Base-by-base conservation (phyloP, 1,140 invertebrate species). In the Polypedilum pembai region DNA sequence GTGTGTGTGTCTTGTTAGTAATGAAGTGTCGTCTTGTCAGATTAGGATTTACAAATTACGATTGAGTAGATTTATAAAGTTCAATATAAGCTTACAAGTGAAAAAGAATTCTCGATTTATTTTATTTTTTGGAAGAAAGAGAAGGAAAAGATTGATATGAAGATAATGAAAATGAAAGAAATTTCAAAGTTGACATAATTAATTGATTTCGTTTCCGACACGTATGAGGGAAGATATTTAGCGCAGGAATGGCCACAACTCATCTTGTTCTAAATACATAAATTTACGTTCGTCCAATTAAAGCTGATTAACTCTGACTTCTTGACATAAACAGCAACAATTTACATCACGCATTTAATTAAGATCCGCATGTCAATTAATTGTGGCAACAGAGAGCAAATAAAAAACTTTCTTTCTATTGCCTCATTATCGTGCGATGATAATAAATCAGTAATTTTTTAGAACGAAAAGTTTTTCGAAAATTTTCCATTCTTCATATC, bases 361-460 rank as follows among this genome's bases (percentile, higher is more conserved):
- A 69, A 69, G 65, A 69, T 69, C 65, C 65, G 15, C n/a, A 20
- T 69, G 65, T 69, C 65, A 69, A 69, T 69, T 69, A 20, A 56
- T n/a, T 56, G n/a, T 56, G 4, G 45, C 12, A 56, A 56, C 45
- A 56, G 3, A 56, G 15, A 56, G 45, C 4, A 56, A 56, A 56
- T 56, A 56, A 56, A 10, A n/a, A n/a, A 56, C n/a, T 56, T 56
- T n/a, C 45, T 45, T 45, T 45, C 1, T 45, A 45, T 45, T 56
- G 12, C 45, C n/a, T 56, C 12, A n/a, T 56, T n/a, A n/a, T 12
- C 45, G 12, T 56, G 45, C 15, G 45, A n/a, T 56, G n/a, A 56
- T 56, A 56, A 56, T 56, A 56, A 56, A 56, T 56, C 45, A 56
- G n/a, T n/a, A 56, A 56, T 56, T 56, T 56, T 45, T 56, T 10